These are phyloP conservation scores for Caenorhabditis japonica DNA, from an alignment of 2,888 invertebrate genomes.

Conservation along the genomic window DNA sequence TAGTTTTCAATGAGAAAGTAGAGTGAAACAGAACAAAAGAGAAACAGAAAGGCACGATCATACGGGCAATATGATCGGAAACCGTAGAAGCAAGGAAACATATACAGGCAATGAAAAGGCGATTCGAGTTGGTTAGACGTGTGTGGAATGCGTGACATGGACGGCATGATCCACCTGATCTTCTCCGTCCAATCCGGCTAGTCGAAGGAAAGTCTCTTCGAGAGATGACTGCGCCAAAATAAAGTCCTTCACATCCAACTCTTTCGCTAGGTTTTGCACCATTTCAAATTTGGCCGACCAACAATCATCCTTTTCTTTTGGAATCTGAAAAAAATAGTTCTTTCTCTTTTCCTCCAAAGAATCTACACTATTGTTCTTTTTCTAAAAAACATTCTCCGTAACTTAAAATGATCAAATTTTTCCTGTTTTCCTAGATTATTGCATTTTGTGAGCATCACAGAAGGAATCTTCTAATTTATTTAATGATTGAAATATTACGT, in stretches of 20 bases:
- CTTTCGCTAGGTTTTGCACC: constrained; percentile 64
- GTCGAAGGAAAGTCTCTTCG: constrained; percentile 73
- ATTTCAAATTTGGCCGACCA: constrained; percentile 67
- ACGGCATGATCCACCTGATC: constrained; percentile 28
- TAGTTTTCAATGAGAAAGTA: background rate
- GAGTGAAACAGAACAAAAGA: no score
- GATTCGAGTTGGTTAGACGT: no score
- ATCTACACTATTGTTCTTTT: no score
- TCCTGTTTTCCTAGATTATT: no score
- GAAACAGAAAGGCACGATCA: background rate
- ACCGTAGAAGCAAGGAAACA: background rate
- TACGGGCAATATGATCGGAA: background rate
- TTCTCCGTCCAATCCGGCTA: constrained; percentile 42
- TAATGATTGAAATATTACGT: no score
- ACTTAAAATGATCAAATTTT: no score
- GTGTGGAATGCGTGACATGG: constrained; percentile 30
- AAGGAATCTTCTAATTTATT: no score
- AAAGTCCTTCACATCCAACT: constrained; percentile 64
- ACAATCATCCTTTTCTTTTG: constrained; percentile 53
- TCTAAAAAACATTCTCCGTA: no score
- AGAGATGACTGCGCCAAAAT: constrained; percentile 73
- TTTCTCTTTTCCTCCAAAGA: no score
- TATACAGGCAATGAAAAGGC: no score
- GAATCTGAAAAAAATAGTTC: constrained; percentile 57
- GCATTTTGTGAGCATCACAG: no score